These are phyloP conservation scores for Mesochorus sp. DNA, from an alignment of 2,888 invertebrate genomes.

Conservation along the genomic window DNA sequence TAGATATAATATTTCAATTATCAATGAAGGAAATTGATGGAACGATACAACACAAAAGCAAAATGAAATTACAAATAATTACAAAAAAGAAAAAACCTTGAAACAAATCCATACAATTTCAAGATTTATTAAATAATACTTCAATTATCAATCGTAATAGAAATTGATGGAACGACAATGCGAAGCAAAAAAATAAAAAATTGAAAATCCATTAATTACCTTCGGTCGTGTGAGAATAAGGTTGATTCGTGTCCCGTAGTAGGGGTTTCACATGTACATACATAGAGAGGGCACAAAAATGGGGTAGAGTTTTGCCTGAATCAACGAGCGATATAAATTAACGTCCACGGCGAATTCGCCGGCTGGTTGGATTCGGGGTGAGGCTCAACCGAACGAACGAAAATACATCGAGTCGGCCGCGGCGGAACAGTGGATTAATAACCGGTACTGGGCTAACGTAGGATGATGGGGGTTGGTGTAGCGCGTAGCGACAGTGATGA, in stretches of 20 bases:
- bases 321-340: constrained; percentile 64
- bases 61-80: background rate
- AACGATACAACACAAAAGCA: too few species aligned
- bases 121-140: background rate
- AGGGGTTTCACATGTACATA: background rate
- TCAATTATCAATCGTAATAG: background rate
- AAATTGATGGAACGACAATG: background rate
- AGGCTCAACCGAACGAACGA: constrained; percentile 55
- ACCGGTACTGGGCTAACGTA: constrained; percentile 51
- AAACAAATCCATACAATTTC: too few species aligned
- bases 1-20: too few species aligned
- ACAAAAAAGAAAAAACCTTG: too few species aligned
- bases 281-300: background rate
- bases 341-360: constrained; percentile 47
- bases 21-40: too few species aligned
- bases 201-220: constrained; percentile 7
- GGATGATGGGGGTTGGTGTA: constrained; percentile 28
- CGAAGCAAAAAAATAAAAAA: background rate
- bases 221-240: background rate
- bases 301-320: constrained; percentile 22
- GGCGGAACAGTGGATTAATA: constrained; percentile 70
- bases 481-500: constrained; percentile 47
- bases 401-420: constrained; percentile 64
- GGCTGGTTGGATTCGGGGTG: constrained; percentile 24
- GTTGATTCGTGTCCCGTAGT: constrained; percentile 26